These are phyloP conservation scores for Lepilemur ruficaudatus DNA, from an alignment of 2,797 vertebrate genomes.

Conservation along the genomic window DNA sequence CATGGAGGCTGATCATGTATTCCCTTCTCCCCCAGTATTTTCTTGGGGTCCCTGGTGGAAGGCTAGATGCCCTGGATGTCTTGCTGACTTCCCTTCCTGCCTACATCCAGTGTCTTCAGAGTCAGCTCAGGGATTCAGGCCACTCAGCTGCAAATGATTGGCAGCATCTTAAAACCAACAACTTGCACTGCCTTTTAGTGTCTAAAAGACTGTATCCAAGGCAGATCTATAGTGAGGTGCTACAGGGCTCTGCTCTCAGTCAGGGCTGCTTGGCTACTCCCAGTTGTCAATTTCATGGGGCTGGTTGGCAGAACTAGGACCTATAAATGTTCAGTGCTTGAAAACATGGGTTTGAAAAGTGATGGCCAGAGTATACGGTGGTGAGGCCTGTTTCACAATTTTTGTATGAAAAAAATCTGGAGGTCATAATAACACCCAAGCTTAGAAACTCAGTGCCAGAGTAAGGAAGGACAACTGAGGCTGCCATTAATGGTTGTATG, in stretches of 20 bases:
- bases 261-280: background rate
- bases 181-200: background rate
- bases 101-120: background rate
- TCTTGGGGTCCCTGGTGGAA: conserved; percentile 81
- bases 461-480: background rate
- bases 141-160: background rate
- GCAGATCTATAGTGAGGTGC: background rate
- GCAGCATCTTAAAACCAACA: background rate
- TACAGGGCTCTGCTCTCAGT: background rate
- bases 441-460: background rate
- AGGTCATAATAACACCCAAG: background rate
- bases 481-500: background rate
- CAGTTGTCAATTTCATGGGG: background rate
- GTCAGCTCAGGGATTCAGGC: background rate
- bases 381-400: background rate
- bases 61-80: conserved; percentile 78
- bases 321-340: background rate
- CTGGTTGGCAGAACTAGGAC: background rate
- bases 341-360: background rate
- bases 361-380: background rate
- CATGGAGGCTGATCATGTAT: conserved; percentile 68
- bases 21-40: conserved; percentile 78
- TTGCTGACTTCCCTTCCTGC: conserved; percentile 63
- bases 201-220: background rate
- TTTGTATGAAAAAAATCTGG: background rate